phyloP scores from a whole-genome alignment of 1,140 invertebrate genomes.

The Nixonia krombeini region DNA sequence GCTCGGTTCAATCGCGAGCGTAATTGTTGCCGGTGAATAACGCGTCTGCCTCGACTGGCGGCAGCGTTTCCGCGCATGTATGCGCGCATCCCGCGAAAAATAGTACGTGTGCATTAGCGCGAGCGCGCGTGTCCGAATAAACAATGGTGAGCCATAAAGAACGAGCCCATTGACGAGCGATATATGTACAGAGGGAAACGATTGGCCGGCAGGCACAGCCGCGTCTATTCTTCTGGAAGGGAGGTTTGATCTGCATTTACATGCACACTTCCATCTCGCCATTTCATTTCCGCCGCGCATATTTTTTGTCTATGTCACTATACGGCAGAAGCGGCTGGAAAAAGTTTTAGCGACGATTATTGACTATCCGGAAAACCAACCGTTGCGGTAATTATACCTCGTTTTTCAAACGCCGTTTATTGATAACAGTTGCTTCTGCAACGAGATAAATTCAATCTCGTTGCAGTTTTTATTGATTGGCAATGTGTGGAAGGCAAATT shows the following conservation, averaged over 20 bases:
- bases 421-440: too few species aligned
- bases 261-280: constrained; percentile 28
- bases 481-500: too few species aligned
- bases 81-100: too few species aligned
- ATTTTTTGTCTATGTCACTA: too few species aligned
- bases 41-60: too few species aligned
- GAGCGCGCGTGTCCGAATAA: not conserved
- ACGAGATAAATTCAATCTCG: too few species aligned
- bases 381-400: constrained; percentile 33
- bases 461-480: too few species aligned
- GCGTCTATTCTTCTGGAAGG: constrained; percentile 28
- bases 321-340: constrained; percentile 21
- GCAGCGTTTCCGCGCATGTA: too few species aligned
- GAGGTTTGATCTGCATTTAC: constrained; percentile 29
- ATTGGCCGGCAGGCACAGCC: constrained; percentile 18
- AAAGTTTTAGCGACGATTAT: constrained; percentile 44
- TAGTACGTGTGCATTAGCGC: too few species aligned
- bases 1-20: not conserved
- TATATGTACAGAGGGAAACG: constrained; percentile 12
- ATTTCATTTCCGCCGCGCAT: constrained; percentile 44
- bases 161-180: not conserved
- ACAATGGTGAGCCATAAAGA: not conserved
- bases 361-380: constrained; percentile 13
- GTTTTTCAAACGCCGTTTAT: too few species aligned
- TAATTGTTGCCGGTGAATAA: constrained; percentile 26